Conservation (phyloP, 2,888 invertebrate species). For the Dryococelus australis region DNA sequence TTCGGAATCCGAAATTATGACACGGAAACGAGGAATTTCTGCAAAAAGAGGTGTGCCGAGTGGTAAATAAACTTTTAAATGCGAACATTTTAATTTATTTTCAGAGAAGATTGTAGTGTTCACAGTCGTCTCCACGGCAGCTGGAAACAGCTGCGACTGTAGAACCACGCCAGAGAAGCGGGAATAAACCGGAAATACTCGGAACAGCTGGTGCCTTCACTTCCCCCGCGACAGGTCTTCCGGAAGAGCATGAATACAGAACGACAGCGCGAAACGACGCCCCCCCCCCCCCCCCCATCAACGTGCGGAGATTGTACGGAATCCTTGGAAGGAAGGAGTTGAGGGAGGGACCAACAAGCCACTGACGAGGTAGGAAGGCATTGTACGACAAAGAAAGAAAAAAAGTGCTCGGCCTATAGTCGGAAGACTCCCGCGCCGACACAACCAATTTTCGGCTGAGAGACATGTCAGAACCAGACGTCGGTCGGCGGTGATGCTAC, state of each 20-base stretch:
- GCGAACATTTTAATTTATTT: too few relatives aligned
- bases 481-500: background rate
- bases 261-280: background rate
- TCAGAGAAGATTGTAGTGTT: too few relatives aligned
- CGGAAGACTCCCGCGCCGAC: background rate
- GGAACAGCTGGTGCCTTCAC: background rate
- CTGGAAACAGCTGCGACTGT: too few relatives aligned
- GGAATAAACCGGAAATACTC: background rate
- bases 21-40: too few relatives aligned
- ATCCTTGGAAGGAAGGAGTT: background rate
- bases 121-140: too few relatives aligned
- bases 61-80: too few relatives aligned
- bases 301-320: background rate
- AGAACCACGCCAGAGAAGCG: background rate
- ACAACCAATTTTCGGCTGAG: background rate
- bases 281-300: too few relatives aligned
- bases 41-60: too few relatives aligned
- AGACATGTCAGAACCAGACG: background rate
- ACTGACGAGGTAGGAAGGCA: background rate
- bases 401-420: background rate
- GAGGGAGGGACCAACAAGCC: background rate
- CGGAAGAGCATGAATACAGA: slow-evolving; percentile 16
- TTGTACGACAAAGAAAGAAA: background rate
- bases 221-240: background rate
- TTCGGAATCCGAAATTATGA: too few relatives aligned